These are phyloP conservation scores for Aporophyla lueneburgensis DNA, from an alignment of 2,888 invertebrate species.

Conservation along the genomic window DNA sequence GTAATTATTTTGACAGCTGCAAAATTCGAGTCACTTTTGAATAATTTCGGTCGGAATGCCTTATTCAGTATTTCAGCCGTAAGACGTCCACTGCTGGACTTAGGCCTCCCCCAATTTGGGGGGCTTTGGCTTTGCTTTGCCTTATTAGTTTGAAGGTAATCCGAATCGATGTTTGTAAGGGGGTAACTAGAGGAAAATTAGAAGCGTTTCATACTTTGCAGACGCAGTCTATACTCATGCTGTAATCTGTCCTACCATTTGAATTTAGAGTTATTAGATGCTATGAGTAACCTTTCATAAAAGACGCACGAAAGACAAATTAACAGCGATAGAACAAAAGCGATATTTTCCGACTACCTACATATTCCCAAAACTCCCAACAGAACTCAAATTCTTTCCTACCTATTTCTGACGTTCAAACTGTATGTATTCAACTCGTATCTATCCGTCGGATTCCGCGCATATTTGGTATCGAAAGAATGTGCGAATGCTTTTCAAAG, in stretches of 20 bases:
- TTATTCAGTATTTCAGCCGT: too few relatives aligned
- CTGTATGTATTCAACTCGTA: slow-evolving; percentile 4
- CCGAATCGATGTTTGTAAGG: background rate
- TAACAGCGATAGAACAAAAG: background rate
- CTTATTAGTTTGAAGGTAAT: background rate
- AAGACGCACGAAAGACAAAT: background rate
- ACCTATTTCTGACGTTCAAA: slow-evolving; percentile 18
- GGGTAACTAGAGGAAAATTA: background rate
- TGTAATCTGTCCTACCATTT: background rate
- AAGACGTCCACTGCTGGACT: too few relatives aligned
- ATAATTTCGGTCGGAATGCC: background rate
- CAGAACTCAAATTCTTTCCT: slow-evolving; percentile 34
- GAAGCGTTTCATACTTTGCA: background rate
- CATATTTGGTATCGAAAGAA: slow-evolving; percentile 39
- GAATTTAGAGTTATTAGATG: background rate
- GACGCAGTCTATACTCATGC: background rate
- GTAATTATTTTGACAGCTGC: background rate
- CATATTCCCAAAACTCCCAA: slow-evolving; percentile 16
- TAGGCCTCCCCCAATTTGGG: too few relatives aligned
- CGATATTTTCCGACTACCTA: background rate
- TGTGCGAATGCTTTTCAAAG: slow-evolving; percentile 35
- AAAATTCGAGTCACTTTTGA: background rate
- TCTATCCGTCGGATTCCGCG: slow-evolving; percentile 30
- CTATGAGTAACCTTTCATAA: background rate
- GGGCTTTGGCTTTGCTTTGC: too few relatives aligned